These are phyloP conservation scores for Coecobrya sp. DNA, from an alignment of 2,888 invertebrate species.

Conservation along the genomic window DNA sequence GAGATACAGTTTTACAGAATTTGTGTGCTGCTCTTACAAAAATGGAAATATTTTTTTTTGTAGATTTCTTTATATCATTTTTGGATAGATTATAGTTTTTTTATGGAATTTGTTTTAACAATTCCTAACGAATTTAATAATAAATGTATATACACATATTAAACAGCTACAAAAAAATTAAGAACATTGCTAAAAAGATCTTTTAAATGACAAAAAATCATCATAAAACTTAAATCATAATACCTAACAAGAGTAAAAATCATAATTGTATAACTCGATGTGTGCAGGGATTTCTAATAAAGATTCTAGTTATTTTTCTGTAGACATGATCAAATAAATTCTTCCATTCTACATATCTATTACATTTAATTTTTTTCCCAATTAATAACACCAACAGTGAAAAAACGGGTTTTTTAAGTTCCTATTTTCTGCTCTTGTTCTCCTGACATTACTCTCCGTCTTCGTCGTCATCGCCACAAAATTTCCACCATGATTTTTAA, in stretches of 20 bases:
- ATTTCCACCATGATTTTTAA: conserved; percentile 13
- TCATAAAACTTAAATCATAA: too few relatives aligned
- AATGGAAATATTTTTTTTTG: conserved; percentile 28
- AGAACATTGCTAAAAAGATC: not conserved
- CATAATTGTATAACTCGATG: not conserved
- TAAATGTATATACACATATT: not conserved
- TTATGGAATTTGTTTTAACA: not conserved
- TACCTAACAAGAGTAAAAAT: not conserved
- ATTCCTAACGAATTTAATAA: not conserved
- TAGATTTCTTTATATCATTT: not conserved
- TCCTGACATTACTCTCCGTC: too few relatives aligned
- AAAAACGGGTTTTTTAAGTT: too few relatives aligned
- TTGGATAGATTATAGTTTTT: not conserved
- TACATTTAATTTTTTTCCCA: too few relatives aligned
- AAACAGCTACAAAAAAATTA: not conserved
- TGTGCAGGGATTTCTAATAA: not conserved
- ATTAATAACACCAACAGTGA: too few relatives aligned
- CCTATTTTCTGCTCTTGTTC: too few relatives aligned
- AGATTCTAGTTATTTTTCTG: not conserved
- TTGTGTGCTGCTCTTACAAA: conserved; percentile 36
- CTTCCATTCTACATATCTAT: not conserved
- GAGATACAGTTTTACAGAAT: not conserved
- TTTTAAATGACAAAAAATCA: not conserved
- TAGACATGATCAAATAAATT: not conserved
- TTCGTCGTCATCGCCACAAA: too few relatives aligned